Base-by-base conservation (phyloP, 2,888 invertebrate species). In the Hesperia comma region DNA sequence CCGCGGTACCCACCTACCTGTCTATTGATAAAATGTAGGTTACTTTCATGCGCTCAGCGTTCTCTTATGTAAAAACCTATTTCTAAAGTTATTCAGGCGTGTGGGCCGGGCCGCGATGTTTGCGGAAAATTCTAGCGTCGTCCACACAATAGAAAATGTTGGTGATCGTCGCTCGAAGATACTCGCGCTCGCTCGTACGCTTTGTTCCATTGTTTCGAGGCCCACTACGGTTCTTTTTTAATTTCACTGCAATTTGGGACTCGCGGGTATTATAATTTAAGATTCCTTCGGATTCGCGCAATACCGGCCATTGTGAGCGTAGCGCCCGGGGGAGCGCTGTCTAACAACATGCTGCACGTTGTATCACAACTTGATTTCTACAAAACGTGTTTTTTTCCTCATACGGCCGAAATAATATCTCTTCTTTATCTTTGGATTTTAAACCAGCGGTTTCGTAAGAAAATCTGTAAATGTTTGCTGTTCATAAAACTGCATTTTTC, bases 21-120 rank as follows among this genome's bases (percentile, higher is more conserved):
- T 55, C 66, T 61, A 55, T 66, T 61, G 66, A 66, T 61, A 61
- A 61, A 66, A 66, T 66, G 66, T 66, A 61, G 66, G 60, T 54
- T 66, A 55, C 60, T 54, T 55, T 60, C 66, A 61, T 66, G 58
- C 60, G 33, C 60, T 33, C 51, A 21, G 51, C 66, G 26, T 53
- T 46, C 53, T 66, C 60, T 60, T 53, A 60, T 55, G 58, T 46
- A 66, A 66, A 58, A 66, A 66, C 58, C 37, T 60, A 66, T 66
- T 66, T 66, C 60, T 61, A 61, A 66, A 66, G 66, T 66, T 46
- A 66, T 61, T 61, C 54, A 61, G 46, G 54, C 60, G 58, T 26
- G 58, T 32, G 64, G 53, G 64, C 58, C 49, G 63, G 10, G 64
- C 53, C 43, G 66, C 60, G 60, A 66, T 61, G 66, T 66, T 66